Percentiles rank a stretch among this genome's conserved stretches.
These are phyloP conservation scores for Zapornia atra DNA, from an alignment of 2,113 vertebrate genomes.

Conservation along the genomic window DNA sequence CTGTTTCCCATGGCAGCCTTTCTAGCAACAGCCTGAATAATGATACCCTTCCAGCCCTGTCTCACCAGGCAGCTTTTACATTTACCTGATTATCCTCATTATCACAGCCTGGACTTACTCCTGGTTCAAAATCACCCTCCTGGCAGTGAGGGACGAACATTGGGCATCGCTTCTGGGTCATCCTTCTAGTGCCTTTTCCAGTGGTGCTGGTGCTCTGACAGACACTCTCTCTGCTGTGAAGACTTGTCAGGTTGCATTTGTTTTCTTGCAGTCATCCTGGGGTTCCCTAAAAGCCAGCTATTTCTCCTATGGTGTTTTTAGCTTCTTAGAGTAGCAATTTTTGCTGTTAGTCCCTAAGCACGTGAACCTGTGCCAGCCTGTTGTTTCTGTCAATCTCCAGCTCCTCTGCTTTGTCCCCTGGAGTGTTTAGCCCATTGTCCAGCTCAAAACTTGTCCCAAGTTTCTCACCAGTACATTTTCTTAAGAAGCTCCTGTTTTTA, in stretches of 20 bases:
- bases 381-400: not conserved
- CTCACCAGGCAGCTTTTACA: conserved; percentile 12
- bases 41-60: not conserved
- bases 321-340: not conserved
- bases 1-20: conserved; percentile 33
- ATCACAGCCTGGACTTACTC: conserved; percentile 5
- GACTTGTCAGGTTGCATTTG: not conserved
- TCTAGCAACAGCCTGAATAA: conserved; percentile 10
- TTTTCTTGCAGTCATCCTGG: not conserved
- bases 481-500: not conserved
- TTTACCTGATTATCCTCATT: conserved; percentile 45
- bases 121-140: not conserved
- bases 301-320: not conserved
- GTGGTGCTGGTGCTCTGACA: not conserved
- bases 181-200: not conserved
- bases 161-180: not conserved
- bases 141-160: not conserved
- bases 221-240: not conserved
- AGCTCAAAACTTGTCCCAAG: not conserved
- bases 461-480: not conserved
- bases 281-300: not conserved
- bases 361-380: not conserved
- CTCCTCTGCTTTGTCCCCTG: not conserved
- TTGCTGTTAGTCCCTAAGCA: not conserved
- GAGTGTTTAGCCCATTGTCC: not conserved